Evolutionary conservation across 2,113 vertebrate genomes (phyloP).

Genomic region (Motacilla alba): DNA sequence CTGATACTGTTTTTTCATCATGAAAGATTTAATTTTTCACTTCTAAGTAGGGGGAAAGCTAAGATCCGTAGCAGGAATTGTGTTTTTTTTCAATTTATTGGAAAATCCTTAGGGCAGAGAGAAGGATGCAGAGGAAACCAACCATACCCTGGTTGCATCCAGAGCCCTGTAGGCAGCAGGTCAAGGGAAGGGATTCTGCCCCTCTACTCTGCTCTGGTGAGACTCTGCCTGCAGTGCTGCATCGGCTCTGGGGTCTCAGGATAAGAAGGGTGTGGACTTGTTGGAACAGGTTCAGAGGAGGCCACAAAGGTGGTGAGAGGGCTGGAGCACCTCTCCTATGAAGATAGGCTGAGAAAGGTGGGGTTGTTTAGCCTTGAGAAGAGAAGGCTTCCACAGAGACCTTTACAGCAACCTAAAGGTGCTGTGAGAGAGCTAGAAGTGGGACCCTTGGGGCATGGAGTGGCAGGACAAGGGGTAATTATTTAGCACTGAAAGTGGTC

Average conservation of each 20-base stretch:
- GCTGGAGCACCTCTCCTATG: neutral
- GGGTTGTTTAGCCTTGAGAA: neutral
- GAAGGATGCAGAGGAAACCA: neutral
- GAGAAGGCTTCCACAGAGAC: neutral
- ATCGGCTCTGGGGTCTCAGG: neutral
- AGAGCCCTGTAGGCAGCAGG: fast-evolving
- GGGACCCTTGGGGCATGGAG: neutral
- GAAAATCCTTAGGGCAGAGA: neutral
- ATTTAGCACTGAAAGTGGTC: neutral
- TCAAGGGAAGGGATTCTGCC: neutral
- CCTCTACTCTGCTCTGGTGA: neutral
- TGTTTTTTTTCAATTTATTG: neutral
- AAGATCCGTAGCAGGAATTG: neutral
- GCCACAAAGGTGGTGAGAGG: neutral
- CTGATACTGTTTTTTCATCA: neutral
- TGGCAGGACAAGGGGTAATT: neutral
- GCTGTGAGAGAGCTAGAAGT: neutral
- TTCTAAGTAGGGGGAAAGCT: neutral
- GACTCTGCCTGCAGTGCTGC: neutral
- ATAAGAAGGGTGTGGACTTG: neutral
- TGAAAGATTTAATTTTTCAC: neutral
- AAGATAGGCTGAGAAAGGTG: neutral
- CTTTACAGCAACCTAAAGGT: neutral
- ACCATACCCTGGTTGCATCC: neutral
- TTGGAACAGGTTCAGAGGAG: neutral